A percentile compares a stretch with the other conserved stretches of the same genome.
Conservation (phyloP, 2,113 vertebrate genomes). For the Macquaria ambigua region DNA sequence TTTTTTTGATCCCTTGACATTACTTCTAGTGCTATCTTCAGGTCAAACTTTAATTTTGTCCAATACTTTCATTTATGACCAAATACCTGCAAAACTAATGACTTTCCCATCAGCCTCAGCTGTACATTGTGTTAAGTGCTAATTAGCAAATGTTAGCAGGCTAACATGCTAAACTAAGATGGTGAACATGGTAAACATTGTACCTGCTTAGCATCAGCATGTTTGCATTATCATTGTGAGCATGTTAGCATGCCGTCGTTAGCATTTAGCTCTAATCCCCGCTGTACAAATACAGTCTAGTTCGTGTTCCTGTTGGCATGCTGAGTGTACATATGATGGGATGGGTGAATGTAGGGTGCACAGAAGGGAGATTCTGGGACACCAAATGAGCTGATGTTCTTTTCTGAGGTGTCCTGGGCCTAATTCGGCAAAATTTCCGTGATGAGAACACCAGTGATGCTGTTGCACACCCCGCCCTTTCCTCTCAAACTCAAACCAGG, state of each 20-base stretch:
- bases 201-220: neutral
- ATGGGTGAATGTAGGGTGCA: neutral
- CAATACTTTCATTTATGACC: no score
- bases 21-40: no score
- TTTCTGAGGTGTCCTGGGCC: slow-evolving; percentile 28
- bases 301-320: neutral
- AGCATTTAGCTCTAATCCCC: neutral
- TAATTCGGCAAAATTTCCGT: slow-evolving; percentile 35
- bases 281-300: no score
- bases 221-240: neutral
- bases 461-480: slow-evolving; percentile 14
- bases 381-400: slow-evolving; percentile 31
- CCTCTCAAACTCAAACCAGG: slow-evolving; percentile 48
- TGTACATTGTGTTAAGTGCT: neutral
- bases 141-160: neutral
- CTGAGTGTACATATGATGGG: neutral
- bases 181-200: neutral
- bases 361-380: slow-evolving; percentile 49
- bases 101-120: no score
- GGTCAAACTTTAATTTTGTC: no score
- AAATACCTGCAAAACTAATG: no score
- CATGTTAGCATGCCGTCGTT: neutral
- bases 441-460: slow-evolving; percentile 36
- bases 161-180: neutral
- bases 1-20: no score